Percentiles rank a stretch among this genome's conserved stretches.
Conservation (phyloP, 2,888 invertebrate species). For the Dryobotodes eremita region DNA sequence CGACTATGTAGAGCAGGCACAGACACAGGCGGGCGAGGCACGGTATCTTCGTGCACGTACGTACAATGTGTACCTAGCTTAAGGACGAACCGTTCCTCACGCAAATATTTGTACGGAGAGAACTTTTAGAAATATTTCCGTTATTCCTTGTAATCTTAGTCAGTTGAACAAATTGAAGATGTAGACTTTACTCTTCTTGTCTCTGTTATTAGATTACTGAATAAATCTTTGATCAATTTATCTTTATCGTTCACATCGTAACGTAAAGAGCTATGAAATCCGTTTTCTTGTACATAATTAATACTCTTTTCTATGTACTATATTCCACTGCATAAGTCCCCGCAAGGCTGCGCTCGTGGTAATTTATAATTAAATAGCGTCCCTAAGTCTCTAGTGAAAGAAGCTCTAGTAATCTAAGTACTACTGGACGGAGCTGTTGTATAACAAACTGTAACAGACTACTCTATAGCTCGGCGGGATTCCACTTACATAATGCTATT, state of each 20-base stretch:
- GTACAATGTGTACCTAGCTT: constrained; percentile 16
- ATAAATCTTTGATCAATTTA: constrained; percentile 2
- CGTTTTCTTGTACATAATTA: constrained; percentile 25
- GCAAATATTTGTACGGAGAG: constrained; percentile 31
- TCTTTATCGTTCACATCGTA: not conserved
- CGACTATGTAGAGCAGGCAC: not conserved
- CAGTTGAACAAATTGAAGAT: constrained; percentile 20
- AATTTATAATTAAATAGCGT: constrained; percentile 45
- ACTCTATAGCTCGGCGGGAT: not conserved
- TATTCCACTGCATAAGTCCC: not conserved
- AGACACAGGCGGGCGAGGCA: not conserved
- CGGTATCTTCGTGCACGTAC: not conserved
- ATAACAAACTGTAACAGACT: not conserved
- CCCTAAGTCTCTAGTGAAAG: constrained; percentile 32
- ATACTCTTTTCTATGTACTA: constrained; percentile 25
- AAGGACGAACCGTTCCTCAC: not conserved
- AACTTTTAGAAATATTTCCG: constrained; percentile 27
- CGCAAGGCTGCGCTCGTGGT: constrained; percentile 43
- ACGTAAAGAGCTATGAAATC: not conserved
- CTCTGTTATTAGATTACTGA: constrained; percentile 6
- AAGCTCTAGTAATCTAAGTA: constrained; percentile 48
- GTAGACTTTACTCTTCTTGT: not conserved
- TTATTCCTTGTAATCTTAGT: constrained; percentile 8
- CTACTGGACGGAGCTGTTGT: not conserved
- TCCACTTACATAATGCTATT: not conserved